Conservation (phyloP, 2,797 vertebrate species). For the Anabacerthia variegaticeps region DNA sequence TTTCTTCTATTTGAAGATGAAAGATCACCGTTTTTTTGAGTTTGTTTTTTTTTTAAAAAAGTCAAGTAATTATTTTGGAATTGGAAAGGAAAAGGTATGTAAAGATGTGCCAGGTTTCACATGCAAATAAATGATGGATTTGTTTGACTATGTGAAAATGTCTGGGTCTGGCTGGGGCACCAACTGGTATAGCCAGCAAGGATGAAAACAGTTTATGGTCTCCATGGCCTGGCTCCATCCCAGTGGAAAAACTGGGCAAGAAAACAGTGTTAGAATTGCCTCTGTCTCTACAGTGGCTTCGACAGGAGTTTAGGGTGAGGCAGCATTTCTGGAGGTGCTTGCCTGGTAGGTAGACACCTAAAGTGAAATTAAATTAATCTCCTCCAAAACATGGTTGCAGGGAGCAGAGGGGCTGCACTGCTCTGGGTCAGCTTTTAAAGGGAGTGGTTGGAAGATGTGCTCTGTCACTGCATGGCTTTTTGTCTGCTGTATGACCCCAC, state of each 20-base stretch:
- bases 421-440: not conserved
- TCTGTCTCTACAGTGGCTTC: not conserved
- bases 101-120: not conserved
- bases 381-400: not conserved
- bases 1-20: not conserved
- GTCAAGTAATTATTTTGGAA: not conserved
- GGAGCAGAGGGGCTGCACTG: not conserved
- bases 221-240: not conserved
- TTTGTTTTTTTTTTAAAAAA: not conserved
- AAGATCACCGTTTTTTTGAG: not conserved
- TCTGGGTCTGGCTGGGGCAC: not conserved
- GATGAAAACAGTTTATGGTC: not conserved
- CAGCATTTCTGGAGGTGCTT: not conserved
- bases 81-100: not conserved
- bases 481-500: not conserved
- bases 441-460: not conserved
- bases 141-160: not conserved
- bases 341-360: not conserved
- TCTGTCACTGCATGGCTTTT: not conserved
- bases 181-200: not conserved
- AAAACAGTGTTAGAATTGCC: not conserved
- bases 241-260: not conserved
- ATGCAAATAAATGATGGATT: fast-evolving
- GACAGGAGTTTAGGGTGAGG: not conserved
- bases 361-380: not conserved